phyloP scores from a whole-genome alignment of 2,797 vertebrate species.

The Linurgus olivaceus region DNA sequence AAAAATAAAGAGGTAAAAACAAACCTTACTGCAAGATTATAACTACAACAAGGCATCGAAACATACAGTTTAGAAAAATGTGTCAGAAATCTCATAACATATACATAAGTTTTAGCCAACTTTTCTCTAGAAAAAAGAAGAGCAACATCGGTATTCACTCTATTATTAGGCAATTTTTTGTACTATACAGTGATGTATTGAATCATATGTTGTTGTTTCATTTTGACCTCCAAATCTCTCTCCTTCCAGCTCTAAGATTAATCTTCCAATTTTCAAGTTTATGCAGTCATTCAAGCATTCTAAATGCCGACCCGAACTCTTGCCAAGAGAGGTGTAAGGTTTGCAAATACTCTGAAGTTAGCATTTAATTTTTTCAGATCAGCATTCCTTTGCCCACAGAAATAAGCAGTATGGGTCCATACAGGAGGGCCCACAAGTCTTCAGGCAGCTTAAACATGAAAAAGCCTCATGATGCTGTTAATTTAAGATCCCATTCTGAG shows the following conservation, averaged over 20 bases:
- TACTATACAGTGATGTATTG: neutral
- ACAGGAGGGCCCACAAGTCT: neutral
- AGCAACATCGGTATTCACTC: neutral
- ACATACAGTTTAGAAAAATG: neutral
- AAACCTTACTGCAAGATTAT: neutral
- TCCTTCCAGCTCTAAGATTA: neutral
- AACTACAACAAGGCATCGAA: neutral
- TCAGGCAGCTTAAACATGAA: neutral
- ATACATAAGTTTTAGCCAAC: accelerated
- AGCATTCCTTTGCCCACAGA: neutral
- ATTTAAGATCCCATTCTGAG: neutral
- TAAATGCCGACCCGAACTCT: neutral
- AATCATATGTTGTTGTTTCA: neutral
- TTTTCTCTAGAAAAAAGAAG: neutral
- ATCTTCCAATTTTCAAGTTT: conserved; percentile 5
- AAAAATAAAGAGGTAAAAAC: neutral
- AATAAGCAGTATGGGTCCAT: neutral
- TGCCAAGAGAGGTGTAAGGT: neutral
- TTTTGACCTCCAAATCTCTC: conserved; percentile 13
- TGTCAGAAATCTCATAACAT: neutral
- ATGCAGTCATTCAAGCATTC: neutral
- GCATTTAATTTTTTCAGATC: neutral
- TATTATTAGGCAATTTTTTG: neutral
- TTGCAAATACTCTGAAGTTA: neutral
- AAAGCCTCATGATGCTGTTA: neutral